Evolutionary conservation across 2,888 invertebrate species (phyloP).

Genomic region (Rhopalosiphum nymphaeae): DNA sequence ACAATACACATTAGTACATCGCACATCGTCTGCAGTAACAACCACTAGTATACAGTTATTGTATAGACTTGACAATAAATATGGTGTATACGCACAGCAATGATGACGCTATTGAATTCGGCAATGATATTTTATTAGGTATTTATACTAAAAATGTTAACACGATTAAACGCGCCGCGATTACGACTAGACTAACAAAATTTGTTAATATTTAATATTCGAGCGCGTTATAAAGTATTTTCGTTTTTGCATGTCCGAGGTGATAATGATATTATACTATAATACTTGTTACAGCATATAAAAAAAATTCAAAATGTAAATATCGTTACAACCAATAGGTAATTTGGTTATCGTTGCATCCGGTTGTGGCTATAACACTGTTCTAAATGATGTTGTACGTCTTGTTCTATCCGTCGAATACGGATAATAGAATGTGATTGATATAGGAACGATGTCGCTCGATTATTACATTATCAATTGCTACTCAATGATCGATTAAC

Average conservation of each 20-base stretch:
- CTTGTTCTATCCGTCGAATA: background rate
- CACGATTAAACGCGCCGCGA: background rate
- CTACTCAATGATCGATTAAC: fast-evolving
- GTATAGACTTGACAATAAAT: background rate
- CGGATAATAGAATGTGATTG: background rate
- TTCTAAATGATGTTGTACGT: background rate
- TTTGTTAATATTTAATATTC: too few species aligned
- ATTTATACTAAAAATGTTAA: background rate
- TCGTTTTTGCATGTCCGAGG: background rate
- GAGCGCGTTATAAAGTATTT: background rate
- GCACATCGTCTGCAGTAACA: background rate
- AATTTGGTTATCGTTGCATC: background rate
- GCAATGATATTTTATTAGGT: background rate
- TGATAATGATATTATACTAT: background rate
- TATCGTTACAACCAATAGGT: too few species aligned
- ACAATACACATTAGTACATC: background rate
- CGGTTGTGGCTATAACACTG: background rate
- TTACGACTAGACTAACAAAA: background rate
- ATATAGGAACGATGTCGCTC: background rate
- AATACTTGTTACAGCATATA: background rate
- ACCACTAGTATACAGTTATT: background rate
- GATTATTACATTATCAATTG: background rate
- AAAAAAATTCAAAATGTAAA: too few species aligned
- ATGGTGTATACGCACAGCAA: background rate
- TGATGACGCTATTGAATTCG: background rate